Evolutionary conservation across 2,113 vertebrate species (phyloP).

Genomic region (Centrocercus urophasianus): DNA sequence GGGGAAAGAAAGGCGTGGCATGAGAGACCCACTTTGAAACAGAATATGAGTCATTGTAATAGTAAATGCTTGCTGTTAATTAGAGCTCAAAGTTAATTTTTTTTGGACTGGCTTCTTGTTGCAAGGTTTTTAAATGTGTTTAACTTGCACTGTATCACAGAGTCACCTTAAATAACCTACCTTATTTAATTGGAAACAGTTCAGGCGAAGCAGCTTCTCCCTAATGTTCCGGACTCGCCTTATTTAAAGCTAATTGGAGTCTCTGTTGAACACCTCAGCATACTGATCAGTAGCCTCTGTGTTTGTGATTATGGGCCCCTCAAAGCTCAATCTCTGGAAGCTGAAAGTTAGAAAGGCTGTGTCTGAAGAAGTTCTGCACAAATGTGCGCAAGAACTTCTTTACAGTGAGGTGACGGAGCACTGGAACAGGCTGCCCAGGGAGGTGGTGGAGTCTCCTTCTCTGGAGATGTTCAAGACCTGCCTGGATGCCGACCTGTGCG

Average conservation of each 20-base stretch:
- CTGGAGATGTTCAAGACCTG: too few relatives aligned
- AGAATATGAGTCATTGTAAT: neutral
- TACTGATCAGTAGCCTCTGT: neutral
- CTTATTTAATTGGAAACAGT: slow-evolving; percentile 35
- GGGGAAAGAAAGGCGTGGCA: neutral
- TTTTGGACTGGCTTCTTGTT: neutral
- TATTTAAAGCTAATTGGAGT: neutral
- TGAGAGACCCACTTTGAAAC: neutral
- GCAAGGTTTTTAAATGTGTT: neutral
- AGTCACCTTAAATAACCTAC: slow-evolving; percentile 36
- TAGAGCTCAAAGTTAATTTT: neutral
- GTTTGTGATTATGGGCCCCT: neutral
- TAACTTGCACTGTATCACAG: neutral
- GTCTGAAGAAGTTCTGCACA: too few relatives aligned
- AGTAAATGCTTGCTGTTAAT: slow-evolving; percentile 12
- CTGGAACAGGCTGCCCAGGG: too few relatives aligned
- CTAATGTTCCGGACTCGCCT: neutral
- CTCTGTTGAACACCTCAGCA: too few relatives aligned
- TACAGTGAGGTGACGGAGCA: too few relatives aligned
- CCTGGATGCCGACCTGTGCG: too few relatives aligned
- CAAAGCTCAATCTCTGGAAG: neutral
- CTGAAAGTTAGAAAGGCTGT: neutral
- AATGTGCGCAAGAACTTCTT: too few relatives aligned
- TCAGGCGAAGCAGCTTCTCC: slow-evolving; percentile 24
- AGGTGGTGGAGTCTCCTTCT: too few relatives aligned